Evolutionary conservation across 2,888 invertebrate genomes (phyloP).

Genomic region (Lasioglossum figueresi): DNA sequence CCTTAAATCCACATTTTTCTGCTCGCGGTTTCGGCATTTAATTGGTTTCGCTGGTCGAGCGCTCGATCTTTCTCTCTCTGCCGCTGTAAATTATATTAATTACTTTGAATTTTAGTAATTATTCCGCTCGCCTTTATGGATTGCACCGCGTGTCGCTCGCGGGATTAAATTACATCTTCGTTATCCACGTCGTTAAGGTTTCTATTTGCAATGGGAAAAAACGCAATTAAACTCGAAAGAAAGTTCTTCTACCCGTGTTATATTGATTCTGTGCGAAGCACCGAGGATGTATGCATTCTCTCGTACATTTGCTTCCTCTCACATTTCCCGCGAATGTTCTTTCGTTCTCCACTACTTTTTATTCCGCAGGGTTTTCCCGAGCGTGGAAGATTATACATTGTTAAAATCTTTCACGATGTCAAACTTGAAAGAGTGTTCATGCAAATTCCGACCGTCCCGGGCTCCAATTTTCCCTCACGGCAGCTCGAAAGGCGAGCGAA

Average conservation of each 20-base stretch:
- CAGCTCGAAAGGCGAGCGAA: neutral
- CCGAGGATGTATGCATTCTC: neutral
- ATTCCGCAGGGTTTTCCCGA: neutral
- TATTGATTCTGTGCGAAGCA: neutral
- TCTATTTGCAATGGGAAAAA: neutral
- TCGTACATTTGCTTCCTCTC: neutral
- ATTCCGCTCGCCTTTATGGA: neutral
- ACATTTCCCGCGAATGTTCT: neutral
- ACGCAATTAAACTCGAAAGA: neutral
- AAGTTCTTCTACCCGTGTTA: neutral
- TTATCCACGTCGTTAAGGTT: neutral
- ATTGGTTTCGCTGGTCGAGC: neutral
- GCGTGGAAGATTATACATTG: conserved; percentile 5
- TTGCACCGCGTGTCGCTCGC: neutral
- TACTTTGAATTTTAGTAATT: neutral
- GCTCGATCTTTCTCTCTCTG: too few relatives aligned
- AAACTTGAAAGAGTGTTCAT: conserved; percentile 1
- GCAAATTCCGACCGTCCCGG: neutral
- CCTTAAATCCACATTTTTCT: neutral
- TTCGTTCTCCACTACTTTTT: neutral
- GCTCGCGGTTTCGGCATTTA: neutral
- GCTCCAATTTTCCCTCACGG: neutral
- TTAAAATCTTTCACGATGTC: conserved; percentile 11
- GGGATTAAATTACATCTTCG: neutral
- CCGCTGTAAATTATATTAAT: neutral